Base-by-base conservation (phyloP, 2,888 invertebrate genomes). In the Rotaria socialis region DNA sequence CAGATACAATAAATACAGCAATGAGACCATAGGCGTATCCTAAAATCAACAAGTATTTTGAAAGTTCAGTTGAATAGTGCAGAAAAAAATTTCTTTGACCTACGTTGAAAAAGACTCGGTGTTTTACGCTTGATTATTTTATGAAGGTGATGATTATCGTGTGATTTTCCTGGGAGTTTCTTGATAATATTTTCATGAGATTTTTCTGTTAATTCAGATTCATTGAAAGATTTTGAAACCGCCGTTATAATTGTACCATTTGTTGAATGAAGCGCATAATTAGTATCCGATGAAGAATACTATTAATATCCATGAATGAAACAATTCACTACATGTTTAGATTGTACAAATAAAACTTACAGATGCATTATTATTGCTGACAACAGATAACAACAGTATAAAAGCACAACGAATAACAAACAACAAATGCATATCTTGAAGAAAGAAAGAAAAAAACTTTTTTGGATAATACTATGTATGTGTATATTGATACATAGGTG, bases 1-100 rank as follows among this genome's bases (percentile, higher is more conserved):
- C 85, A 85, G 91, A 91, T 60, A 92, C 90, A 74, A 92, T 88
- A 6, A 90, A 86, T 7, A 92, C 91, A 0, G 92, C 89, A 3
- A 92, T 52, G 0, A 90, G 89, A 0, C 92, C 92, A 87, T 90
- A 91, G 2, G 90, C 90, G 88, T 90, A 90, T 35, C 87, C 90
- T 90, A 86, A 11, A 41, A 87, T 87, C 4, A 41, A 87, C 87
- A 43, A 58, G 60, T 1, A 80, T 67, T 27, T 35, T 35, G 1
- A 19, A 19, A 67, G 35, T 41, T 19, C 27, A 8, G 24, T 56
- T 22, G 22, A 22, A 55, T 55, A 55, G 19, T 7, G 5, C 19
- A 55, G 8, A 35, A 14, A 35, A 35, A 6, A 5, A 14, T 35
- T 41, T 67, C 2, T 7, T 5, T 27, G 0, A 14, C 19, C 16